phyloP scores from a whole-genome alignment of 2,888 invertebrate species.

The Punctoribates punctum region DNA sequence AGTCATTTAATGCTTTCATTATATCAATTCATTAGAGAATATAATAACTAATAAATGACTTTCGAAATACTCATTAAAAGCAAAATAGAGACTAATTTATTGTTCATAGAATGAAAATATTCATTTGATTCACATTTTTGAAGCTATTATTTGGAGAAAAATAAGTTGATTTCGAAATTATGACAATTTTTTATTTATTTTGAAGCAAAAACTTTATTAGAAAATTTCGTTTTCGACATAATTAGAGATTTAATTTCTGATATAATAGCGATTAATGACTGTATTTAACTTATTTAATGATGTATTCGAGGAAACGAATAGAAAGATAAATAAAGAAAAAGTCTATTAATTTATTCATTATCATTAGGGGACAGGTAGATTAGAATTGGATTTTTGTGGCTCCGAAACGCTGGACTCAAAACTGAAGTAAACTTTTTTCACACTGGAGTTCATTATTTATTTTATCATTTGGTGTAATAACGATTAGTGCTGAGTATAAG shows the following conservation, averaged over 20 bases:
- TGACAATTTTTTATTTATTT: not conserved
- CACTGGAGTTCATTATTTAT: slow-evolving; percentile 12
- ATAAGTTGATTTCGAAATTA: not conserved
- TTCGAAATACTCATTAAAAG: not conserved
- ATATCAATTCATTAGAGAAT: not conserved
- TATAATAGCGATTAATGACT: not conserved
- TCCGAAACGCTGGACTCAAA: not conserved
- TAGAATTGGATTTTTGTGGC: not conserved
- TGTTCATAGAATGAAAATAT: not conserved
- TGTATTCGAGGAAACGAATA: not conserved
- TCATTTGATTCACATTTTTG: not conserved
- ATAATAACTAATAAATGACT: not conserved
- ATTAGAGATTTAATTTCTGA: not conserved
- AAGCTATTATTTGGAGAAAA: not conserved
- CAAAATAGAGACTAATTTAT: slow-evolving; percentile 9
- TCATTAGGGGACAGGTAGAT: slow-evolving; percentile 3
- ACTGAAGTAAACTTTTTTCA: not conserved
- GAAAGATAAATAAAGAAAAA: not conserved
- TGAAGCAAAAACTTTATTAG: not conserved
- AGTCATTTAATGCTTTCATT: not conserved
- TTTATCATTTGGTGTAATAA: slow-evolving; percentile 27
- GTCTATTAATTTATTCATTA: slow-evolving; percentile 24
- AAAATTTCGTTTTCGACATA: not conserved
- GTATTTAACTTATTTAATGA: not conserved
- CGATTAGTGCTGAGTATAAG: slow-evolving; percentile 6